These are phyloP conservation scores for Lissonota sp. DNA, from an alignment of 2,888 invertebrate genomes.

Conservation along the genomic window DNA sequence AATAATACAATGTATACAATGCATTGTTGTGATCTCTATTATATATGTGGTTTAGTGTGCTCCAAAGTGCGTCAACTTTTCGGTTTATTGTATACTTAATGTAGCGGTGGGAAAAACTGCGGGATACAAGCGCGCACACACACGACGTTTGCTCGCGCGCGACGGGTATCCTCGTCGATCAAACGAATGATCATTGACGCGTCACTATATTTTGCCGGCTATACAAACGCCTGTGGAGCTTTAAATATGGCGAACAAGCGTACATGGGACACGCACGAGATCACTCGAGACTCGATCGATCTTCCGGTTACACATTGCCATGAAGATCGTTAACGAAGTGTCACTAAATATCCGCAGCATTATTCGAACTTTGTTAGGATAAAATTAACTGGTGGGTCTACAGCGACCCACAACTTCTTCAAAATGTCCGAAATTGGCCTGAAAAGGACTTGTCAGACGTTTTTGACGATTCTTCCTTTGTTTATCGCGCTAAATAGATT, in stretches of 20 bases:
- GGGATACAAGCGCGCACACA: slow-evolving; percentile 46
- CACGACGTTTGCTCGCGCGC: slow-evolving; percentile 24
- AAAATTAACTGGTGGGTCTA: no score
- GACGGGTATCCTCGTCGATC: slow-evolving; percentile 63
- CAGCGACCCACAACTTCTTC: no score
- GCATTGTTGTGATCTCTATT: slow-evolving; percentile 37
- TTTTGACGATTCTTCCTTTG: no score
- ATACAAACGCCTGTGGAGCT: slow-evolving; percentile 46
- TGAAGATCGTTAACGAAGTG: no score
- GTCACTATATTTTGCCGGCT: slow-evolving; percentile 63
- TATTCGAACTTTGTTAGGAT: no score
- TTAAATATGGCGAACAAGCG: slow-evolving; percentile 59
- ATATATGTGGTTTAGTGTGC: slow-evolving; percentile 27
- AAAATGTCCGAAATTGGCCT: no score
- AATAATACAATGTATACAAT: slow-evolving; percentile 38
- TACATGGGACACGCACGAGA: slow-evolving; percentile 56
- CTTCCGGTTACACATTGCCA: slow-evolving; percentile 49
- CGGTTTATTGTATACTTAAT: slow-evolving; percentile 42
- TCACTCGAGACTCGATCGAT: slow-evolving; percentile 61
- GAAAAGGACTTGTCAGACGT: no score
- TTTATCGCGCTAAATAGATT: no score
- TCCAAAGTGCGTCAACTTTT: slow-evolving; percentile 51
- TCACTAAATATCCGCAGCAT: no score
- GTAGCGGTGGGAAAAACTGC: slow-evolving; percentile 62
- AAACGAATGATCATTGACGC: slow-evolving; percentile 61